These are phyloP conservation scores for Halcyon senegalensis DNA, from an alignment of 2,113 vertebrate species.

Conservation along the genomic window DNA sequence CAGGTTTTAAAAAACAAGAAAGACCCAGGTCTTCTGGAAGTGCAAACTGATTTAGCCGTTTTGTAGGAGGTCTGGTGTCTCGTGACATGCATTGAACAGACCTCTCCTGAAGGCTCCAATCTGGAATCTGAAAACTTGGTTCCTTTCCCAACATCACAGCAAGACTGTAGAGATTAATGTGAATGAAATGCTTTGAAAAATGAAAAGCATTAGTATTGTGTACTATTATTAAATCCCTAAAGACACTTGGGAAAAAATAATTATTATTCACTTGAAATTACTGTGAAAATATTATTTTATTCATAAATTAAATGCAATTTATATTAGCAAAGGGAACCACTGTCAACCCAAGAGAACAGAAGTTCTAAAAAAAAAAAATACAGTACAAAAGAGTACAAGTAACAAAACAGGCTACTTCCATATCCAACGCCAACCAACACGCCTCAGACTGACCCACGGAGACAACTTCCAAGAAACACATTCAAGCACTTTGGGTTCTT, in stretches of 20 bases:
- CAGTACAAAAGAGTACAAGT: background rate
- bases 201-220: background rate
- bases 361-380: background rate
- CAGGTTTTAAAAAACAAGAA: background rate
- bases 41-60: slow-evolving; percentile 4
- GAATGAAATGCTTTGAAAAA: background rate
- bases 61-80: slow-evolving; percentile 7
- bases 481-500: background rate
- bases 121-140: slow-evolving; percentile 15
- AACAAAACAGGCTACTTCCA: background rate
- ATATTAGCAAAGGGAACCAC: background rate
- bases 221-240: background rate
- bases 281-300: slow-evolving; percentile 1
- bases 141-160: slow-evolving; percentile 25
- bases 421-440: background rate
- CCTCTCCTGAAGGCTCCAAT: background rate
- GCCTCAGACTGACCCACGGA: background rate
- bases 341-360: background rate
- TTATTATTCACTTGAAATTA: background rate
- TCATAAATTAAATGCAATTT: background rate
- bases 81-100: background rate
- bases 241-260: background rate
- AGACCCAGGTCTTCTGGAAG: background rate
- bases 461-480: background rate
- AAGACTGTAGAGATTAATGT: background rate